Evolutionary conservation across 37 sponge, comb jelly and placozoan genomes (phyloP), one percentile per base, ranked within the genome.

Genomic region (Amphimedon queenslandica): DNA sequence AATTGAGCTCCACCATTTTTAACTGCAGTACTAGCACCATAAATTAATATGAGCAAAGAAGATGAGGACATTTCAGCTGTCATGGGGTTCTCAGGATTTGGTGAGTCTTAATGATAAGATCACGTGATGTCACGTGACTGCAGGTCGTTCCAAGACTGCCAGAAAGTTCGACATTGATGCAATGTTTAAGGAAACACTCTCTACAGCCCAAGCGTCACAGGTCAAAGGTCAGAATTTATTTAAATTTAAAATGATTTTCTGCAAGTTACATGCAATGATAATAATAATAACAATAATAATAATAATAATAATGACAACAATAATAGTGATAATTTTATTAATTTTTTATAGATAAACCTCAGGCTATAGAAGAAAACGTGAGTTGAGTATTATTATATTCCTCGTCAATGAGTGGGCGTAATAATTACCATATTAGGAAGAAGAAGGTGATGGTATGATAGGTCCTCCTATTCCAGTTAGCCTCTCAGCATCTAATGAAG

Each of bases 131-230:
- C 21, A 65, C 1, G 21, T 65, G 34, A 65, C 3, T 3, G 8
- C 71, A 70, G 32, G 38, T 24, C 47, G 82, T 3, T 71, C 66
- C 58, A 95, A 95, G 55, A 35, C 68, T 4, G 92, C 96, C 40
- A 84, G 75, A 68, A 80, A 79, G 47, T 97, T 93, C 79, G 85
- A 97, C 72, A 55, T 97, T 37, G 98, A 93, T 29, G 77, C 81
- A 34, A 93, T 97, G 70, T 87, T 92, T 83, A 80, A 79, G 56
- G 69, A 82, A 64, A 90, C 90, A 2, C 79, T 73, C 38, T 77
- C 80, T 41, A 87, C 85, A 31, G 92, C 89, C 16, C 41, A 70
- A 64, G 78, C 83, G 3, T 81, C 66, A 37, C 63, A 69, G 18
- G 27, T 55, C 29, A 61, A 61, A 74, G 71, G 75, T 80, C 2